phyloP scores from a whole-genome alignment of 1,140 invertebrate genomes.

The Temnothorax nylanderi region DNA sequence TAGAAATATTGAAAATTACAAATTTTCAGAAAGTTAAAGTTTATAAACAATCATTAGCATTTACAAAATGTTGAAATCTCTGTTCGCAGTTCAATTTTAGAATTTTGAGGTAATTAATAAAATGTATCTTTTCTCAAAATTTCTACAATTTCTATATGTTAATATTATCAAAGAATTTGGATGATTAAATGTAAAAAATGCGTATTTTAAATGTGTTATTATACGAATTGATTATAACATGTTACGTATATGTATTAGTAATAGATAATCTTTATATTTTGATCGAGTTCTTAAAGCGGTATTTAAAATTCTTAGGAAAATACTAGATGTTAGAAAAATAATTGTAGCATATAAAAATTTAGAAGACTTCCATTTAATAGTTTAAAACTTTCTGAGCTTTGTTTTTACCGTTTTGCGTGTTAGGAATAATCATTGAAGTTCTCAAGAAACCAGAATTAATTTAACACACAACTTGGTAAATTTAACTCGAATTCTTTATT shows the following conservation, averaged over 20 bases:
- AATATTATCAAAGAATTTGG: not conserved
- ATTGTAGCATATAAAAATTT: not conserved
- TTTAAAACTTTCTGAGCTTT: not conserved
- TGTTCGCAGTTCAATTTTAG: not conserved
- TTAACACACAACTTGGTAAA: not conserved
- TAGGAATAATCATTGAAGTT: not conserved
- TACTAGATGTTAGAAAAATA: not conserved
- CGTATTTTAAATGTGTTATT: not conserved
- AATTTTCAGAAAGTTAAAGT: not conserved
- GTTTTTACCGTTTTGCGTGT: not conserved
- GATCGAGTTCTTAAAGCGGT: not conserved
- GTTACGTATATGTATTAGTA: not conserved
- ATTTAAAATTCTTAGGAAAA: not conserved
- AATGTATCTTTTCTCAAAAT: not conserved
- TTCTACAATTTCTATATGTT: not conserved
- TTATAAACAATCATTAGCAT: not conserved
- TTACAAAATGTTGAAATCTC: conserved; percentile 1
- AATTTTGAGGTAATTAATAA: not conserved
- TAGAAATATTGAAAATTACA: not conserved
- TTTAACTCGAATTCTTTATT: not conserved
- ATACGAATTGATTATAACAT: not conserved
- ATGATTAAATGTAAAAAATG: not conserved
- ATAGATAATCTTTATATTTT: not conserved
- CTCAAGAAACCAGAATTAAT: not conserved
- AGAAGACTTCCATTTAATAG: not conserved